phyloP scores from a whole-genome alignment of 37 sponge, comb jelly and placozoan species.

The Eunapius fragilis region DNA sequence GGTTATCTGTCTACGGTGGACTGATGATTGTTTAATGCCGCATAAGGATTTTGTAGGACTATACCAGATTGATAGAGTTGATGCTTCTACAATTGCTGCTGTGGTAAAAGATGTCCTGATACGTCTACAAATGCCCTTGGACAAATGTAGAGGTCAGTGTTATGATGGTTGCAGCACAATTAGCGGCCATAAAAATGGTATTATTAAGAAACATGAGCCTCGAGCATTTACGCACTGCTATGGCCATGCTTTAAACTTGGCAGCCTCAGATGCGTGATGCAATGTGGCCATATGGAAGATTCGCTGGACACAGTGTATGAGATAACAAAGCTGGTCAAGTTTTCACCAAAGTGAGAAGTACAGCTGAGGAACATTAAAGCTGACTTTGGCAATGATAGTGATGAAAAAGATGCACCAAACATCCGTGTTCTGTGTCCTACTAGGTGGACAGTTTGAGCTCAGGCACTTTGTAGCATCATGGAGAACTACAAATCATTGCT shows the following conservation, averaged over 20 bases:
- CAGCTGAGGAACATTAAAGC: not conserved
- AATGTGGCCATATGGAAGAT: conserved; percentile 29
- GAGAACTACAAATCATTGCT: too few species aligned
- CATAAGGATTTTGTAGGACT: conserved; percentile 57
- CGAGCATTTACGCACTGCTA: conserved; percentile 43
- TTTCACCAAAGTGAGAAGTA: conserved; percentile 55
- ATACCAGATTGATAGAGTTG: conserved; percentile 24
- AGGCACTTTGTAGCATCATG: too few species aligned
- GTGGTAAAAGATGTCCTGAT: conserved; percentile 29
- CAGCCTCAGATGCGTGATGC: conserved; percentile 46
- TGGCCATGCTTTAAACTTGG: conserved; percentile 53
- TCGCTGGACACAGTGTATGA: conserved; percentile 35
- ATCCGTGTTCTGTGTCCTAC: too few species aligned
- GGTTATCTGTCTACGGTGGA: conserved; percentile 5
- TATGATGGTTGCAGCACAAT: conserved; percentile 54
- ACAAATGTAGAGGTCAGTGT: conserved; percentile 45
- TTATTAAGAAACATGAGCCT: not conserved
- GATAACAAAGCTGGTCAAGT: conserved; percentile 46
- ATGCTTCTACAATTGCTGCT: conserved; percentile 42
- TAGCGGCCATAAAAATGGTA: conserved; percentile 13
- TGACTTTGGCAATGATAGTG: not conserved
- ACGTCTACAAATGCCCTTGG: conserved; percentile 13
- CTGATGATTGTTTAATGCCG: conserved; percentile 19
- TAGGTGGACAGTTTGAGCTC: too few species aligned
- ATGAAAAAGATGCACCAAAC: too few species aligned